Base-by-base conservation (phyloP, 2,113 vertebrate genomes). In the Hemibates koningsi region DNA sequence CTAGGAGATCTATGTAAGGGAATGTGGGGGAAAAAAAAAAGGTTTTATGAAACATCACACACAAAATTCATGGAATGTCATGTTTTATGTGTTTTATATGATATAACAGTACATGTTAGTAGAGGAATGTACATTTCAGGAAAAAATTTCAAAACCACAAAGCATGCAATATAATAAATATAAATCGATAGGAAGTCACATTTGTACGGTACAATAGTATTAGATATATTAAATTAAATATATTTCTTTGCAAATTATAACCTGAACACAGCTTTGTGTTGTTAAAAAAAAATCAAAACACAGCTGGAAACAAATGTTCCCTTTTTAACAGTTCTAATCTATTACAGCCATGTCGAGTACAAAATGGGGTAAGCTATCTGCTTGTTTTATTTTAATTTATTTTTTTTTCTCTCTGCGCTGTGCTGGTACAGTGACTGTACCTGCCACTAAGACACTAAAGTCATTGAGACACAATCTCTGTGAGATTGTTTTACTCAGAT, bases 1-100 rank as follows among this genome's bases (percentile, higher is more conserved):
- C 68, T 43, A 17, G 5, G 68, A 45, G 21, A 27, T 27, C 21
- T 45, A 27, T 16, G 21, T 27, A 45, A 73, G 21, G 2, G 21
- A 45, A 45, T 12, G 19, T 38, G 41, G 17, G 32, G 57, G 5
- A 0, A 0, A 0, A 0, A 0, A 0, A 6, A 34, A 7, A 3
- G 10, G 17, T 66, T 66, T 66, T 66, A 66, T 66, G 34, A 13
- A 66, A 66, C 34, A 66, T 38, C 4, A 5, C 19, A 38, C 34
- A 38, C 34, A 66, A n/a, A 38, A 13, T 38, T 66, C 34, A 13
- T 38, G 61, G 61, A 38, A 7, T 38, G 34, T 66, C 34, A 66
- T 66, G 34, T 66, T n/a, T 7, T 66, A 36, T 66, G 3, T 12
- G 32, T 41, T 68, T 41, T 38, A 68, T 68, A 13, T 68, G 11